phyloP scores from a whole-genome alignment of 1,140 invertebrate genomes.

The Drosophila mayri region DNA sequence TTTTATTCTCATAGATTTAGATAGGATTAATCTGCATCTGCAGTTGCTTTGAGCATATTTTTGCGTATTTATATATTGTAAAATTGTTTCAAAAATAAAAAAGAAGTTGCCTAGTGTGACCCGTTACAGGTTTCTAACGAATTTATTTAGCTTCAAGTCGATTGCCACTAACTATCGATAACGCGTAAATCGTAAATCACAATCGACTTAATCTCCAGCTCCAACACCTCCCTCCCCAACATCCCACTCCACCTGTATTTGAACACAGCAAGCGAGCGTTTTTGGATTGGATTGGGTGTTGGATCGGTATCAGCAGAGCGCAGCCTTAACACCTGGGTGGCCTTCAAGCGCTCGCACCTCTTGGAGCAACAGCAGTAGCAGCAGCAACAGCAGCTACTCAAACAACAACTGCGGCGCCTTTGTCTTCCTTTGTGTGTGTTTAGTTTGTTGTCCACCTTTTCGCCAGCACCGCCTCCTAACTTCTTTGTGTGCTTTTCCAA shows the following conservation, averaged over 20 bases:
- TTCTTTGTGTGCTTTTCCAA: constrained; percentile 13
- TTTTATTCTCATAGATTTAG: too few species aligned
- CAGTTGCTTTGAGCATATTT: too few species aligned
- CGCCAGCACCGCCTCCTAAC: constrained; percentile 5
- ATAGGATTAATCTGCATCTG: too few species aligned
- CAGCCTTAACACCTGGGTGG: constrained; percentile 39
- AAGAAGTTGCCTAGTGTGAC: neutral
- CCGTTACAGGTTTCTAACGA: neutral
- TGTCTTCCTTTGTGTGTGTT: constrained; percentile 30
- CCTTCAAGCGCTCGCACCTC: constrained; percentile 37
- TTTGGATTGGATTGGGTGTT: constrained; percentile 6
- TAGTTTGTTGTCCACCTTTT: neutral
- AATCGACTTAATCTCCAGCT: constrained; percentile 16
- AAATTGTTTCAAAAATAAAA: neutral
- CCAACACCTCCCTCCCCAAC: neutral
- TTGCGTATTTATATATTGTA: too few species aligned
- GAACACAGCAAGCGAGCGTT: constrained; percentile 12
- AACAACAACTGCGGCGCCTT: constrained; percentile 20
- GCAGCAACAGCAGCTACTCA: neutral
- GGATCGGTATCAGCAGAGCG: constrained; percentile 18
- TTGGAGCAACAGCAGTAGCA: constrained; percentile 11
- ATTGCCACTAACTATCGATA: neutral
- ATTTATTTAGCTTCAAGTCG: neutral
- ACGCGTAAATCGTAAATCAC: too few species aligned
- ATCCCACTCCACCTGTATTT: neutral